Percentiles rank a stretch among this genome's conserved stretches.
phyloP scores from a whole-genome alignment of 1,140 invertebrate genomes.

The Bombus superbus region DNA sequence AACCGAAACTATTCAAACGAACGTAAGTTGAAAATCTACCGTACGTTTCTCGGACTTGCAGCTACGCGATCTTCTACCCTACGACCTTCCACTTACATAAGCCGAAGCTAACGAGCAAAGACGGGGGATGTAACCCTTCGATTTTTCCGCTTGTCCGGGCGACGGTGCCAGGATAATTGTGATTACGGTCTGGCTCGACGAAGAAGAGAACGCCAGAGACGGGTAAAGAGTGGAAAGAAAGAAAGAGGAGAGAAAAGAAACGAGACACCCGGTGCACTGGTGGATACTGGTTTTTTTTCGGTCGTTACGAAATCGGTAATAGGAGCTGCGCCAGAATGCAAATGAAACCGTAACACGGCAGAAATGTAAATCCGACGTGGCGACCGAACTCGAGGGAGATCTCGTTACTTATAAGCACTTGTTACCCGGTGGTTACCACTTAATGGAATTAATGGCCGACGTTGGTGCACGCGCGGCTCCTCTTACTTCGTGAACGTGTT shows the following conservation, averaged over 20 bases:
- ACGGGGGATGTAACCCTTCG: constrained; percentile 37
- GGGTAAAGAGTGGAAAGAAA: neutral
- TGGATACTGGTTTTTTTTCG: constrained; percentile 42
- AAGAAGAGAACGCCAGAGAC: neutral
- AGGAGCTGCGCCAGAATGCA: constrained; percentile 41
- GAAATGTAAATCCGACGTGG: constrained; percentile 45
- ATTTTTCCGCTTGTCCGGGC: constrained; percentile 43
- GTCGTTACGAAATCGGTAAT: constrained; percentile 56
- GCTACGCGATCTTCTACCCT: neutral
- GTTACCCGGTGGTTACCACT: constrained; percentile 45
- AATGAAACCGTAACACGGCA: constrained; percentile 43
- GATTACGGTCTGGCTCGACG: constrained; percentile 49
- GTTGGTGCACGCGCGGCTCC: neutral
- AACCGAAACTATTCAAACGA: neutral
- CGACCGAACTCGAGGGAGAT: constrained; percentile 3
- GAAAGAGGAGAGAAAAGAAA: neutral
- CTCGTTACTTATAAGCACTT: constrained; percentile 54
- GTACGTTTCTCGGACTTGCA: neutral
- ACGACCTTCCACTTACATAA: constrained; percentile 16
- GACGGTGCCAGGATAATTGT: constrained; percentile 49
- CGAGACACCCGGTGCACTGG: neutral
- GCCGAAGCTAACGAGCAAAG: constrained; percentile 35
- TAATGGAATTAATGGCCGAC: constrained; percentile 41
- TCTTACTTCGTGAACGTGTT: neutral
- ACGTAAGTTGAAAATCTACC: neutral